phyloP scores from a whole-genome alignment of 1,140 invertebrate genomes.

The Drosophila lowei region DNA sequence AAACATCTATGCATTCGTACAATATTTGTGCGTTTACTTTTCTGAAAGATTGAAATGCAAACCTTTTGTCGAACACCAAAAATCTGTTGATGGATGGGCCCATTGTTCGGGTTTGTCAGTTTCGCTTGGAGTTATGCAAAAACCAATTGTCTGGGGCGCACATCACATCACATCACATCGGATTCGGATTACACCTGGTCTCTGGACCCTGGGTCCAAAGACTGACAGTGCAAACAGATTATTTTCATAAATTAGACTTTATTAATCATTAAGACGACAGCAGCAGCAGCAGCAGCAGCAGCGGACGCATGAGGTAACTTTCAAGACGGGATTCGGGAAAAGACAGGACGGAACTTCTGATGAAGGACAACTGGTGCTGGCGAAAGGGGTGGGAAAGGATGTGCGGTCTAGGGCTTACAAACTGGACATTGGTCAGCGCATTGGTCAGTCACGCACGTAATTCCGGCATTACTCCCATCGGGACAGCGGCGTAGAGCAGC shows the following conservation, averaged over 20 bases:
- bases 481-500: constrained; percentile 33
- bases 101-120: constrained; percentile 66
- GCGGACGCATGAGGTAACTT: constrained; percentile 27
- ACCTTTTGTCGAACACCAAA: constrained; percentile 47
- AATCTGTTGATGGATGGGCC: constrained; percentile 71
- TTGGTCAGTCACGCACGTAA: constrained; percentile 79
- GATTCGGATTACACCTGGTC: constrained; percentile 73
- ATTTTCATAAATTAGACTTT: constrained; percentile 82
- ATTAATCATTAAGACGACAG: constrained; percentile 80
- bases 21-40: constrained; percentile 23
- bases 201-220: constrained; percentile 16
- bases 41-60: constrained; percentile 40
- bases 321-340: constrained; percentile 15
- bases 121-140: constrained; percentile 40
- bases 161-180: constrained; percentile 6
- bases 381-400: constrained; percentile 56
- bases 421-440: constrained; percentile 78
- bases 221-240: constrained; percentile 69
- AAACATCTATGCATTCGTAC: constrained; percentile 14
- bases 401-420: constrained; percentile 55
- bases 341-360: constrained; percentile 12
- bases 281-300: constrained; percentile 6
- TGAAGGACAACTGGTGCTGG: constrained; percentile 71
- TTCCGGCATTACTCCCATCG: constrained; percentile 55
- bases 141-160: constrained; percentile 40